phyloP scores from a whole-genome alignment of 2,113 vertebrate genomes.

The Lepus timidus region DNA sequence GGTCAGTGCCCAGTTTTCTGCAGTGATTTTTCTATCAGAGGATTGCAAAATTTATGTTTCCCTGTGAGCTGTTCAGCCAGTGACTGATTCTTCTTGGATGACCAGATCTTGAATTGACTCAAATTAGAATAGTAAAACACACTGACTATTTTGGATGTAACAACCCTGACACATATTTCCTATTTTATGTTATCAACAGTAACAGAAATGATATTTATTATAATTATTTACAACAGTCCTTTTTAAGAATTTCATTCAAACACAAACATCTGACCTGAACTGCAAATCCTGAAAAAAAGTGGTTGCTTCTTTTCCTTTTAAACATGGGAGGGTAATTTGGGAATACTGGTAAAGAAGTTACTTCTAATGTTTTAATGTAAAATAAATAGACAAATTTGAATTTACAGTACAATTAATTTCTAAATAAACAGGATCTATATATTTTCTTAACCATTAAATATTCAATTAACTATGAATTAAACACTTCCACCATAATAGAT shows the following conservation, averaged over 20 bases:
- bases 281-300: constrained; percentile 19
- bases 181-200: neutral
- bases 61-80: neutral
- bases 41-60: neutral
- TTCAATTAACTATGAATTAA: neutral
- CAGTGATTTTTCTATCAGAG: neutral
- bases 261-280: neutral
- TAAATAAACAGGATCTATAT: neutral
- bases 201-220: neutral
- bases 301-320: constrained; percentile 7
- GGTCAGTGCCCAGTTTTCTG: neutral
- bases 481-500: neutral
- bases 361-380: constrained; percentile 5
- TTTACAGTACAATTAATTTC: constrained; percentile 29
- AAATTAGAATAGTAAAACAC: constrained; percentile 6
- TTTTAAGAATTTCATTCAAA: neutral
- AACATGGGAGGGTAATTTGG: neutral
- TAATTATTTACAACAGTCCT: neutral
- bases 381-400: neutral
- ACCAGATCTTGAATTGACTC: neutral
- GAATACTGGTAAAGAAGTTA: constrained; percentile 4
- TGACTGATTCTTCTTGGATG: neutral
- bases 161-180: neutral
- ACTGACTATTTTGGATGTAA: neutral
- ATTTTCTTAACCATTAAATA: constrained; percentile 26